Evolutionary conservation across 2,888 invertebrate genomes (phyloP), one percentile per base, ranked within the genome.

Genomic region (Clunio marinus): DNA sequence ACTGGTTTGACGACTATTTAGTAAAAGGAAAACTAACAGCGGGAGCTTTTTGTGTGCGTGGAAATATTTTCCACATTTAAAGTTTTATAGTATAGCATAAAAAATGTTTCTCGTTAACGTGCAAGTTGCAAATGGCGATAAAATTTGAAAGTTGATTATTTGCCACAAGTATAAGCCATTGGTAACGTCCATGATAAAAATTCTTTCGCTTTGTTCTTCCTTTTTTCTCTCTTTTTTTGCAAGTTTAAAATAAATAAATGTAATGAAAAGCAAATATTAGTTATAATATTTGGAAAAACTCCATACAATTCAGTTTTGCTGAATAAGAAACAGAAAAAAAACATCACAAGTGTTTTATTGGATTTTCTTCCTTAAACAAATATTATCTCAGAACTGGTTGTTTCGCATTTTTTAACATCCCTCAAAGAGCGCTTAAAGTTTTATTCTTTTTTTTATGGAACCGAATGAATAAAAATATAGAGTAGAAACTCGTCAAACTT

Each of bases 401-500:
- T 25, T 22, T 58, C 27, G 27, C 10, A 22, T 3, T 27, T 58
- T 8, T 41, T n/a, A n/a, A n/a, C 41, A 41, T 41, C 41, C 41
- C 41, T 41, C 41, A 41, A 41, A 41, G 41, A 41, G 10, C 10
- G 2, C 15, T 41, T 41, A 58, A 58, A n/a, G 27, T 58, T 15
- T 24, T 58, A 7, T 17, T 45, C 45, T 7, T 45, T 45, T 55
- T 20, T 55, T 55, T 55, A 10, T 4, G 7, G 3, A 55, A 55
- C 24, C 22, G 24, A 20, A 24, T 55, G 22, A 55, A 58, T 57
- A 24, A 20, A 45, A 15, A 15, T 17, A 45, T 13, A 62, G 32
- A 51, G 51, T 27, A 41, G 32, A 51, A 24, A 66, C 66, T 66
- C 66, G 66, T 66, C 66, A 66, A 66, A 66, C 55, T 66, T 66